Percentiles rank a stretch among this genome's conserved stretches.
Conservation (phyloP, 2,888 invertebrate species). For the Octodonta nipae region DNA sequence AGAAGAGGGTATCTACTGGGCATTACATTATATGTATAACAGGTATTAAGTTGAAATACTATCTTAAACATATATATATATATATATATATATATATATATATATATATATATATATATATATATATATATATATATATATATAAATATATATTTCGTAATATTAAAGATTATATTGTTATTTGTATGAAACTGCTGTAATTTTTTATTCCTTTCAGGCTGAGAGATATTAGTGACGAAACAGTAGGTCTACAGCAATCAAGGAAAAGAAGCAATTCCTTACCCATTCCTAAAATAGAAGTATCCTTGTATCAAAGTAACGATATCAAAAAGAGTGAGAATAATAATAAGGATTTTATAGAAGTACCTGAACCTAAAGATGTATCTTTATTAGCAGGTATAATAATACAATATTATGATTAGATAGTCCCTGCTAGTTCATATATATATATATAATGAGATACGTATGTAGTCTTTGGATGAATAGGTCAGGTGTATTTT, state of each 20-base stretch:
- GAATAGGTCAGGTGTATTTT: too few relatives aligned
- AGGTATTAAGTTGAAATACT: constrained; percentile 41
- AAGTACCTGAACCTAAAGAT: constrained; percentile 61
- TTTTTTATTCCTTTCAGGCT: constrained; percentile 44
- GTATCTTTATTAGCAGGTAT: constrained; percentile 50
- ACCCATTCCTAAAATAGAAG: constrained; percentile 85
- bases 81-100: too few relatives aligned
- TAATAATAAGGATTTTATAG: constrained; percentile 61
- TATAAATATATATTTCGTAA: too few relatives aligned
- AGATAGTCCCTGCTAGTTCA: too few relatives aligned
- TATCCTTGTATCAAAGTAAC: constrained; percentile 70
- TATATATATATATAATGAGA: too few relatives aligned
- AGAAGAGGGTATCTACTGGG: constrained; percentile 97
- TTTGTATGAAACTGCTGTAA: constrained; percentile 2
- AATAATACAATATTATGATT: too few relatives aligned
- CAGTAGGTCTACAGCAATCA: constrained; percentile 61
- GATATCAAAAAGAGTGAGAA: constrained; percentile 45
- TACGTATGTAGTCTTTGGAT: too few relatives aligned
- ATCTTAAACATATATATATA: too few relatives aligned
- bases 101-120: too few relatives aligned
- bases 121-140: too few relatives aligned
- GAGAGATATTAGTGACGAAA: constrained; percentile 76
- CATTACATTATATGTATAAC: constrained; percentile 78
- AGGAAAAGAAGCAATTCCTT: constrained; percentile 82
- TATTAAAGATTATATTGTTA: constrained; percentile 3